Conservation (phyloP, 2,797 vertebrate species). For the Gorsachius magnificus region DNA sequence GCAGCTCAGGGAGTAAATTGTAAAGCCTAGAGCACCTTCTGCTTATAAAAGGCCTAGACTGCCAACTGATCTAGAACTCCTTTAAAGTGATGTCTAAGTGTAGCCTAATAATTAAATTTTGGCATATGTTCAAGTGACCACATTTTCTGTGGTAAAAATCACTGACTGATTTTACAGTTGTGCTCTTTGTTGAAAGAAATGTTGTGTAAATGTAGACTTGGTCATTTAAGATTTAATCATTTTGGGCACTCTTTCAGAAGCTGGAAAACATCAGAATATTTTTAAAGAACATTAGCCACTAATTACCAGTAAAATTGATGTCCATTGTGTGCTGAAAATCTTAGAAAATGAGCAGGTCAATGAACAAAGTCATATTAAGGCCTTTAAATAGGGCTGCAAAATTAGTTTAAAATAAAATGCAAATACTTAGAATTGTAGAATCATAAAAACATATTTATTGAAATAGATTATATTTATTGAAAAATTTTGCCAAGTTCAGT, state of each 20-base stretch:
- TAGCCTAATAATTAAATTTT: constrained; percentile 3
- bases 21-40: not conserved
- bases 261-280: not conserved
- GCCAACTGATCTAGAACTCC: not conserved
- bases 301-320: not conserved
- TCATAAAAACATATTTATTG: not conserved
- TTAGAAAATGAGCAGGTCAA: not conserved
- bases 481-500: not conserved
- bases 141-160: not conserved
- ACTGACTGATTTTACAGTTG: not conserved
- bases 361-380: not conserved
- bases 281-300: not conserved
- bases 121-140: not conserved
- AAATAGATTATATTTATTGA: not conserved
- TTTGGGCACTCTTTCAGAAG: not conserved
- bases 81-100: not conserved
- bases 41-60: not conserved
- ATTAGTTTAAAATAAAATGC: not conserved
- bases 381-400: not conserved
- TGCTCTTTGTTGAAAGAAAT: not conserved
- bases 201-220: not conserved
- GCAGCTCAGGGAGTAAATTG: not conserved
- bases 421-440: not conserved
- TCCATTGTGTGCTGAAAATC: not conserved
- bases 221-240: not conserved